phyloP scores from a whole-genome alignment of 2,113 vertebrate species.

The Rattus norvegicus region GRCr8 NC_086019.1:94568001-94568500 shows the following conservation, averaged over 20 bases:
- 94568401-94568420: background rate
- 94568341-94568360: background rate
- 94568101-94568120: background rate
- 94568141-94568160: background rate
- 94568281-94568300: too few species aligned
- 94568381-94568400: background rate
- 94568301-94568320: background rate
- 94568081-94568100: background rate
- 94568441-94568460: background rate
- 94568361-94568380: background rate
- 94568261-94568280: background rate
- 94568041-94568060: background rate
- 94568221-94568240: background rate
- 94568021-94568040: background rate
- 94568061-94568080: background rate
- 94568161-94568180: background rate
- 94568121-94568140: background rate
- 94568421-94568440: background rate
- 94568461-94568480: too few species aligned
- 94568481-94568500: too few species aligned
- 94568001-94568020: background rate
- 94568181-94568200: background rate
- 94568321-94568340: background rate
- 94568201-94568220: background rate
- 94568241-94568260: background rate